Conservation (phyloP, 1,140 invertebrate genomes). For the Aphelinus certus region DNA sequence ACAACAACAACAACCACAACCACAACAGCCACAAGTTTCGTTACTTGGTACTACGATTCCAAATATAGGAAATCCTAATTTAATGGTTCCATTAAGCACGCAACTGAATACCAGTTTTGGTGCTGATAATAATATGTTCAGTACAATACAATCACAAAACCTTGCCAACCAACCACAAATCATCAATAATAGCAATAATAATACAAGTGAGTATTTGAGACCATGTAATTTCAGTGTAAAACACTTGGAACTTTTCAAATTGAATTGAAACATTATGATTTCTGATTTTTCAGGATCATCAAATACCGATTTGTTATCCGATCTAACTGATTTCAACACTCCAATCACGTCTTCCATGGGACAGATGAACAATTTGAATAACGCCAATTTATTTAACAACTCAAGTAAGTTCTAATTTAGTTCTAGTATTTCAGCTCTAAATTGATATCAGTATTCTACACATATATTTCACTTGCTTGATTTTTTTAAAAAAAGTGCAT, state of each 20-base stretch:
- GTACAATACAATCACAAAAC: constrained; percentile 48
- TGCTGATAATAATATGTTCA: constrained; percentile 53
- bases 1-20: constrained; percentile 30
- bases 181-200: constrained; percentile 54
- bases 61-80: constrained; percentile 51
- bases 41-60: constrained; percentile 47
- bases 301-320: constrained; percentile 70
- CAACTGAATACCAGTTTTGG: constrained; percentile 8
- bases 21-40: constrained; percentile 49
- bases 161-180: constrained; percentile 46
- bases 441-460: too few species aligned
- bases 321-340: constrained; percentile 63
- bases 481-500: background rate
- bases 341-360: constrained; percentile 48
- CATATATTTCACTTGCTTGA: too few species aligned
- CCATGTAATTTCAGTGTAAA: background rate
- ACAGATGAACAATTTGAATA: constrained; percentile 52
- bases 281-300: constrained; percentile 46
- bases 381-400: constrained; percentile 56
- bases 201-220: constrained; percentile 49
- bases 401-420: constrained; percentile 50
- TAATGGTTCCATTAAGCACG: constrained; percentile 43
- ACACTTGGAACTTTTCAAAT: background rate
- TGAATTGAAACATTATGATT: constrained; percentile 8
- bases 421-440: too few species aligned